Percentiles rank a stretch among this genome's conserved stretches.
These are phyloP conservation scores for Misgurnus anguillicaudatus DNA, from an alignment of 2,113 vertebrate species.

Conservation along the genomic window DNA sequence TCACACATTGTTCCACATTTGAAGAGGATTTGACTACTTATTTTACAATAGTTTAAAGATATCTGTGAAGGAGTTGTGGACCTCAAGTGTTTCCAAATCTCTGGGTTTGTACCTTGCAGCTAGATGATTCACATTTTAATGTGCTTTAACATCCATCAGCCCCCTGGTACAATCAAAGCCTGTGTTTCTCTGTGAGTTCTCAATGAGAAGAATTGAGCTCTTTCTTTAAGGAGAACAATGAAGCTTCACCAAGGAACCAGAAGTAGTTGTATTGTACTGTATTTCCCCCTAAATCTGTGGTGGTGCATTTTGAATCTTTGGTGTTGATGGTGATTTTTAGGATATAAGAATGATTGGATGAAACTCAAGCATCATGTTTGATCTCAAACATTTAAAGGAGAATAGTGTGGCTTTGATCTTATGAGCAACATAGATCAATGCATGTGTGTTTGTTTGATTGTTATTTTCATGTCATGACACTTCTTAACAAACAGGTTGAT, in stretches of 20 bases:
- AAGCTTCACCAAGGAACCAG: not conserved
- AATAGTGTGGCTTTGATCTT: not conserved
- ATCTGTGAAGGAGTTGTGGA: too few species aligned
- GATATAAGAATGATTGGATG: not conserved
- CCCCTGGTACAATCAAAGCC: constrained; percentile 42
- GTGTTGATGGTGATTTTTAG: too few species aligned
- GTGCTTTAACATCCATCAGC: constrained; percentile 13
- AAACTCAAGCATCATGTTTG: not conserved
- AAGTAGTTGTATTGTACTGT: not conserved
- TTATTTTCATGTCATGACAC: too few species aligned
- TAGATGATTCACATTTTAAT: constrained; percentile 16
- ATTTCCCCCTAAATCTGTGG: not conserved
- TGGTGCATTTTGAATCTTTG: not conserved
- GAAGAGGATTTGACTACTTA: too few species aligned
- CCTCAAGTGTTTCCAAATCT: not conserved
- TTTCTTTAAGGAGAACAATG: constrained; percentile 36
- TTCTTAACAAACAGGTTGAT: too few species aligned
- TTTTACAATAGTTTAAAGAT: too few species aligned
- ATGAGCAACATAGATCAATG: not conserved
- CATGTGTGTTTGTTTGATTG: not conserved
- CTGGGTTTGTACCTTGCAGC: not conserved
- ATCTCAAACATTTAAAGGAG: not conserved
- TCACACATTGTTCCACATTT: too few species aligned
- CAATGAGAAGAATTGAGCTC: not conserved
- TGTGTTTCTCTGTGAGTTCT: constrained; percentile 16